These are phyloP conservation scores for Antrozous pallidus DNA, from an alignment of 2,797 vertebrate genomes.

Conservation along the genomic window DNA sequence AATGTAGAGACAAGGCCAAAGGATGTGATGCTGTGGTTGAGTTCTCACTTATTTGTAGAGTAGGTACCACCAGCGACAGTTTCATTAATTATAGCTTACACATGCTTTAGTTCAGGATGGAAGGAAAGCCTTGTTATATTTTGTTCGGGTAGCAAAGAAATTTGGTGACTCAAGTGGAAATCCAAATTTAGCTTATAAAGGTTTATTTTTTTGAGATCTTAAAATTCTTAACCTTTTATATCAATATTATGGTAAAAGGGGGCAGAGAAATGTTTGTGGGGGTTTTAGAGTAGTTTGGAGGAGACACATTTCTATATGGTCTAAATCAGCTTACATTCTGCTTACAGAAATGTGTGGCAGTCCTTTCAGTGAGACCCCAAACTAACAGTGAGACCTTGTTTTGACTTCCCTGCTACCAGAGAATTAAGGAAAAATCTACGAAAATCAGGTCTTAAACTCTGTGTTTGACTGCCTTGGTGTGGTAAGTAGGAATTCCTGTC, in stretches of 20 bases:
- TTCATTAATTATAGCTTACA: slow-evolving; percentile 38
- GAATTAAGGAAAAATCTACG: not conserved
- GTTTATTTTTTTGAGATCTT: slow-evolving; percentile 30
- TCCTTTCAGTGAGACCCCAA: not conserved
- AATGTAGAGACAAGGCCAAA: not conserved
- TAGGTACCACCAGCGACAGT: not conserved
- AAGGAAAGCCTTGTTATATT: not conserved
- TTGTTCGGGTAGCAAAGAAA: slow-evolving; percentile 35
- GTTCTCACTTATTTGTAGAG: not conserved
- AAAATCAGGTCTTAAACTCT: not conserved
- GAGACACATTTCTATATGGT: not conserved
- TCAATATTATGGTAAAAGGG: not conserved
- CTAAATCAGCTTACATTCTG: not conserved
- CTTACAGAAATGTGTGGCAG: not conserved
- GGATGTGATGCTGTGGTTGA: not conserved
- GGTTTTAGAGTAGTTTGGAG: not conserved
- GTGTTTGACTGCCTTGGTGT: not conserved
- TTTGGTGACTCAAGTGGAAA: slow-evolving; percentile 38
- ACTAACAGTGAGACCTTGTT: not conserved
- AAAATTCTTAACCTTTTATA: not conserved
- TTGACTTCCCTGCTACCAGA: not conserved
- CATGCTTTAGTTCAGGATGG: not conserved
- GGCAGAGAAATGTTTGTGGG: not conserved
- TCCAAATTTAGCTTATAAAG: slow-evolving; percentile 22
- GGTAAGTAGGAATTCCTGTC: not conserved